Evolutionary conservation across 2,113 vertebrate species (phyloP), one percentile per base, ranked within the genome.

Genomic region (Hypomesus transpacificus): DNA sequence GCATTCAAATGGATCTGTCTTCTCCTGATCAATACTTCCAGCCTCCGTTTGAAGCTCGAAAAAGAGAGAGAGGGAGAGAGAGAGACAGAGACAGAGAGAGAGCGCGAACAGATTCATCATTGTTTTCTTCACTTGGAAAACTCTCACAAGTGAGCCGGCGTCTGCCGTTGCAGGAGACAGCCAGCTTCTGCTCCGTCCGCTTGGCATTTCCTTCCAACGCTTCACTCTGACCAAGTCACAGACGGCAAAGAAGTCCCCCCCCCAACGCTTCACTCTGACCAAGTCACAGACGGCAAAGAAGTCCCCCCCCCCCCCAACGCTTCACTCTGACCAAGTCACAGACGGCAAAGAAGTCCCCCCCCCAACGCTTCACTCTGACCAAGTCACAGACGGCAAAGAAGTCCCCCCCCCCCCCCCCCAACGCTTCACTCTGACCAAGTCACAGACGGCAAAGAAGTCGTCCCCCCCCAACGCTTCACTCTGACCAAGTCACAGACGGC

Each of bases 1-100:
- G 72, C 80, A 84, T 85, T 89, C 74, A 84, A 54, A 84, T 80
- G 65, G 77, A 52, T 79, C 58, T 66, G 62, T 63, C 65, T 82
- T 28, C 66, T 64, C 71, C 28, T 52, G 73, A 85, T 86, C 65
- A 66, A 82, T 82, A 83, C 59, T 70, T 61, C 75, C 21, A 67
- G 18, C 68, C 69, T 77, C 74, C 66, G 57, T 73, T 73, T 74
- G 21, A 71, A 71, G 74, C 61, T 8, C 67, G 52, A 59, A 21
- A 26, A 31, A n/a, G 14, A 68, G 60, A 76, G 24, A 13, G 71
- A 70, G 65, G 3, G n/a, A n/a, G 16, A n/a, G n/a, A 56, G 14
- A n/a, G 28, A 63, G n/a, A 20, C 18, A 9, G 53, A 54, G 18
- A 54, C 1, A 2, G 14, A 1, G 9, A 54, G 18, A n/a, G 31